These are phyloP conservation scores for Apis dorsata DNA, from an alignment of 1,140 invertebrate species.

Conservation along the genomic window DNA sequence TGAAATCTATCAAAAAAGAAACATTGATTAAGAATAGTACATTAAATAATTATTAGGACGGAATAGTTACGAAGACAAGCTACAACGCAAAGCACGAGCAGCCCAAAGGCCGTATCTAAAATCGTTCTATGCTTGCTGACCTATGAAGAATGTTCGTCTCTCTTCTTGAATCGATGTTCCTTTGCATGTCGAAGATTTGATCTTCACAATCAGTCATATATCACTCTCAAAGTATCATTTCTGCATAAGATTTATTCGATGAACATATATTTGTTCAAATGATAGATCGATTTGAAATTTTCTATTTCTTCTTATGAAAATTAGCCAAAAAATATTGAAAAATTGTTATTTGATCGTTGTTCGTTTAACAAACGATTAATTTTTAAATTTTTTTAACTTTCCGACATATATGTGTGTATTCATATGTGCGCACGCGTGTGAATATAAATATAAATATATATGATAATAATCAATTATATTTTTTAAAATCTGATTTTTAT, in stretches of 20 bases:
- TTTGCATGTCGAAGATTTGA: slow-evolving; percentile 38
- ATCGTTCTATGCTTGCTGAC: slow-evolving; percentile 70
- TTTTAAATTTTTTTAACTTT: background rate
- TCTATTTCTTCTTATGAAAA: background rate
- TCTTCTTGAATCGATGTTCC: slow-evolving; percentile 56
- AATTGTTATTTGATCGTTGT: background rate
- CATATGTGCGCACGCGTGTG: too few relatives aligned
- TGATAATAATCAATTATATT: background rate
- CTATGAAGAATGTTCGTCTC: slow-evolving; percentile 71
- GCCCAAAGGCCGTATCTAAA: slow-evolving; percentile 72
- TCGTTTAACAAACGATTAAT: background rate
- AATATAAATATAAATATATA: background rate
- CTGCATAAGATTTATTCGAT: background rate
- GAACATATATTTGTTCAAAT: background rate
- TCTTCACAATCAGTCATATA: background rate
- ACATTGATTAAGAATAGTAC: background rate
- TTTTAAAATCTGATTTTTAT: background rate
- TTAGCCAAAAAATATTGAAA: background rate
- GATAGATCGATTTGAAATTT: background rate
- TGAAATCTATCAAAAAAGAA: background rate
- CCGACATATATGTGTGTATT: background rate
- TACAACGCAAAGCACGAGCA: slow-evolving; percentile 20
- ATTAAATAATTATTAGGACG: slow-evolving; percentile 26
- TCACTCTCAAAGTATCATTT: slow-evolving; percentile 15
- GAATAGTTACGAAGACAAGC: slow-evolving; percentile 15